phyloP scores from a whole-genome alignment of 2,888 invertebrate genomes.

The Cepaea hortensis region DNA sequence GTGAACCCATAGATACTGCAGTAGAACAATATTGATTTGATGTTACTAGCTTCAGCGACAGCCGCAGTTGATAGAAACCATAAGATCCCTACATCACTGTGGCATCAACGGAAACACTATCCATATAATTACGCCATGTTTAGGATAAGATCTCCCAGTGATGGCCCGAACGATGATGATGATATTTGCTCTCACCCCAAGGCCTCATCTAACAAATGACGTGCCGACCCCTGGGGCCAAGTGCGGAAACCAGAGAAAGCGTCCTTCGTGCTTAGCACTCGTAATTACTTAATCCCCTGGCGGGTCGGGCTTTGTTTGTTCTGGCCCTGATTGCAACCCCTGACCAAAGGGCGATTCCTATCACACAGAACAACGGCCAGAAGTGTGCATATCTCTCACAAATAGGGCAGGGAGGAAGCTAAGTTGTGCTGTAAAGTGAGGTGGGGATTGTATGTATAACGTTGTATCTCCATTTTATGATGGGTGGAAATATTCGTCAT shows the following conservation, averaged over 20 bases:
- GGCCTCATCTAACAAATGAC: conserved; percentile 43
- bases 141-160: conserved; percentile 31
- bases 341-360: conserved; percentile 8
- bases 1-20: neutral
- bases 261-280: conserved; percentile 37
- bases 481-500: too few relatives aligned
- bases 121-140: conserved; percentile 31
- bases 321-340: conserved; percentile 21
- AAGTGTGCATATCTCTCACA: neutral
- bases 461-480: neutral
- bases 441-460: neutral
- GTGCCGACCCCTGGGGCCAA: conserved; percentile 38
- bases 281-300: conserved; percentile 47
- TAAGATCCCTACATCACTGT: neutral
- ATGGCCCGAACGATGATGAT: conserved; percentile 31
- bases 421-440: neutral
- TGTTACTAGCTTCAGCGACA: too few relatives aligned
- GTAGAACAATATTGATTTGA: neutral
- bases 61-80: neutral
- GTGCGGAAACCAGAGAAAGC: conserved; percentile 39
- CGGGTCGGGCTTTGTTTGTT: conserved; percentile 36
- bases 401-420: neutral
- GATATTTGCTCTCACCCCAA: conserved; percentile 41
- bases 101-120: conserved; percentile 17
- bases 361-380: neutral